These are phyloP conservation scores for Allobates femoralis DNA, from an alignment of 2,797 vertebrate species.

Conservation along the genomic window DNA sequence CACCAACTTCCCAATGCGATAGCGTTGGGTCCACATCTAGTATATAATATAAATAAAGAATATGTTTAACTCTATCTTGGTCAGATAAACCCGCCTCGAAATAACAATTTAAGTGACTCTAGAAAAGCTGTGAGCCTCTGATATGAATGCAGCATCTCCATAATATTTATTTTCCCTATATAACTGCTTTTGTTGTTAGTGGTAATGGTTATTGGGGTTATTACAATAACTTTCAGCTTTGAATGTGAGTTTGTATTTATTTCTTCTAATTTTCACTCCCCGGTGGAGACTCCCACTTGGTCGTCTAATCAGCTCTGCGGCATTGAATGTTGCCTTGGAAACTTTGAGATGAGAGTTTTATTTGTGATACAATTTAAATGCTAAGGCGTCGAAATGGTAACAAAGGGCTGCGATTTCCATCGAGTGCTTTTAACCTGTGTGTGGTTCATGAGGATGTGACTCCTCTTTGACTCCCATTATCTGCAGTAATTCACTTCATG, in stretches of 20 bases:
- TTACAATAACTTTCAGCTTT: neutral
- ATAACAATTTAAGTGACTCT: too few species aligned
- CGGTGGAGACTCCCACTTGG: neutral
- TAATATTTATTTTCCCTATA: neutral
- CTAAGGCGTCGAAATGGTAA: constrained; percentile 4
- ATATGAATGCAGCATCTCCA: neutral
- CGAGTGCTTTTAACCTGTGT: constrained; percentile 26
- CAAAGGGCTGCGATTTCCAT: constrained; percentile 30
- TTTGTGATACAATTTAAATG: constrained; percentile 44
- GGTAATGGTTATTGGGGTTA: neutral
- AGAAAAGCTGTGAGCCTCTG: too few species aligned
- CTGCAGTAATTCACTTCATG: constrained; percentile 16
- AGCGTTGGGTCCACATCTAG: too few species aligned
- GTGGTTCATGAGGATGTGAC: constrained; percentile 6
- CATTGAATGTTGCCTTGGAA: constrained; percentile 45
- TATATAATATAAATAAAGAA: too few species aligned
- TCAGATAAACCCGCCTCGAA: too few species aligned
- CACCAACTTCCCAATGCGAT: too few species aligned
- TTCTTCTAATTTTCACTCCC: neutral
- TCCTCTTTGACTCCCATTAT: constrained; percentile 22
- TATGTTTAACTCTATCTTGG: too few species aligned
- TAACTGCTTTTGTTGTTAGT: neutral
- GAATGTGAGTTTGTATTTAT: neutral
- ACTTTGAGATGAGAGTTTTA: constrained; percentile 34
- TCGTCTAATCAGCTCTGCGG: neutral